Percentiles rank a stretch among this genome's conserved stretches.
phyloP scores from a whole-genome alignment of 1,140 invertebrate genomes.

The Drosophila orosa region DNA sequence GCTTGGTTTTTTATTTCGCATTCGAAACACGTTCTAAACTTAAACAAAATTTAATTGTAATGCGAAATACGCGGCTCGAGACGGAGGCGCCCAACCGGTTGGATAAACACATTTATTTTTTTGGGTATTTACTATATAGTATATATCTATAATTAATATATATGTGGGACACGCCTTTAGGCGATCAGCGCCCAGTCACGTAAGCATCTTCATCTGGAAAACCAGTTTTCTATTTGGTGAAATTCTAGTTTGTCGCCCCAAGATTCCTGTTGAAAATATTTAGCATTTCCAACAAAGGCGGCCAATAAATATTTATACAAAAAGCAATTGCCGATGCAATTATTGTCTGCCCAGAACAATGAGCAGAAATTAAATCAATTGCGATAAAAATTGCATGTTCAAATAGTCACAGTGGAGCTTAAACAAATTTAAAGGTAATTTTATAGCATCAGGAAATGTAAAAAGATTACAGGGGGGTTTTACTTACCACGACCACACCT shows the following conservation, averaged over 20 bases:
- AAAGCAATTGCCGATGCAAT: constrained; percentile 55
- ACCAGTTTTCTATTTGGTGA: constrained; percentile 76
- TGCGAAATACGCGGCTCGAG: constrained; percentile 56
- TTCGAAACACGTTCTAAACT: constrained; percentile 77
- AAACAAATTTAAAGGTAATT: not conserved
- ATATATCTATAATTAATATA: constrained; percentile 59
- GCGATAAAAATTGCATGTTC: constrained; percentile 57
- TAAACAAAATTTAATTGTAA: constrained; percentile 74
- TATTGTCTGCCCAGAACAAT: constrained; percentile 60
- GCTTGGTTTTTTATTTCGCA: constrained; percentile 31
- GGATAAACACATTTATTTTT: constrained; percentile 26
- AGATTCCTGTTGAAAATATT: constrained; percentile 64
- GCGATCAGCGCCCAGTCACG: constrained; percentile 60
- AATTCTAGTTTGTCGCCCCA: constrained; percentile 67
- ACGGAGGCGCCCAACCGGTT: constrained; percentile 23
- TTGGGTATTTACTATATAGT: constrained; percentile 62
- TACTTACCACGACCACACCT: constrained; percentile 25
- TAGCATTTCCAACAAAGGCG: constrained; percentile 40
- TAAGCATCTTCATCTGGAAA: constrained; percentile 66
- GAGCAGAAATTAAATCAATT: constrained; percentile 60
- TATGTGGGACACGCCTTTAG: constrained; percentile 61
- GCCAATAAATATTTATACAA: constrained; percentile 59
- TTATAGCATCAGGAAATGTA: not conserved
- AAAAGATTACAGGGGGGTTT: constrained; percentile 3
- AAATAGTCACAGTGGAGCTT: constrained; percentile 27